Evolutionary conservation across 2,113 vertebrate genomes (phyloP).

Genomic region (Dasyprocta punctata): DNA sequence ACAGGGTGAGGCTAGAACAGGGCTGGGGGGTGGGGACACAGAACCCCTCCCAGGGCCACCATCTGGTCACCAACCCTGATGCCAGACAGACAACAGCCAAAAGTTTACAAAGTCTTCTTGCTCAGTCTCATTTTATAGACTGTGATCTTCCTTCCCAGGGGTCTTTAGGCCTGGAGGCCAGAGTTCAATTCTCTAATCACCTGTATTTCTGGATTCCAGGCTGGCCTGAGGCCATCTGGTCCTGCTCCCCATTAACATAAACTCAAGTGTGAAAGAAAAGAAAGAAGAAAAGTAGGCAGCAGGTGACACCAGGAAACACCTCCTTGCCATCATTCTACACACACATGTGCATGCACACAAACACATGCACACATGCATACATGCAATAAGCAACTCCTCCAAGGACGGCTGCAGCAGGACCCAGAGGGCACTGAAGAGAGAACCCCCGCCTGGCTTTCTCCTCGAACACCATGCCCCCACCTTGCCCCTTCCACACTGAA

Average conservation of each 20-base stretch:
- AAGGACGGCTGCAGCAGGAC: background rate
- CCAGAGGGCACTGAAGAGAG: too few species aligned
- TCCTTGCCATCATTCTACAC: background rate
- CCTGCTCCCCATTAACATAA: background rate
- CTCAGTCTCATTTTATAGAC: background rate
- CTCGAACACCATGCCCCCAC: too few species aligned
- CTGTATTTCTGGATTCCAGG: background rate
- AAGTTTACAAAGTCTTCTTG: background rate
- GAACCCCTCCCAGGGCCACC: background rate
- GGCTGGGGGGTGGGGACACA: background rate
- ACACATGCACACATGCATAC: too few species aligned
- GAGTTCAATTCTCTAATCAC: background rate
- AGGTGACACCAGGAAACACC: background rate
- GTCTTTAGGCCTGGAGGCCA: too few species aligned
- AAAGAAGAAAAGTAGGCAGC: background rate
- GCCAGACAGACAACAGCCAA: background rate
- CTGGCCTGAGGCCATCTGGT: background rate
- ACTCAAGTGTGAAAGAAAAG: background rate
- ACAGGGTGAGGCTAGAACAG: background rate
- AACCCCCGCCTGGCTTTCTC: too few species aligned
- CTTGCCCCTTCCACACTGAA: too few species aligned
- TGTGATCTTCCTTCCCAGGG: background rate
- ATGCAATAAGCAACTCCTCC: background rate
- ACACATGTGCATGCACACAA: background rate
- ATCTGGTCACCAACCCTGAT: background rate